Evolutionary conservation across 1,140 invertebrate species (phyloP).

Genomic region (Antheraea mylitta): DNA sequence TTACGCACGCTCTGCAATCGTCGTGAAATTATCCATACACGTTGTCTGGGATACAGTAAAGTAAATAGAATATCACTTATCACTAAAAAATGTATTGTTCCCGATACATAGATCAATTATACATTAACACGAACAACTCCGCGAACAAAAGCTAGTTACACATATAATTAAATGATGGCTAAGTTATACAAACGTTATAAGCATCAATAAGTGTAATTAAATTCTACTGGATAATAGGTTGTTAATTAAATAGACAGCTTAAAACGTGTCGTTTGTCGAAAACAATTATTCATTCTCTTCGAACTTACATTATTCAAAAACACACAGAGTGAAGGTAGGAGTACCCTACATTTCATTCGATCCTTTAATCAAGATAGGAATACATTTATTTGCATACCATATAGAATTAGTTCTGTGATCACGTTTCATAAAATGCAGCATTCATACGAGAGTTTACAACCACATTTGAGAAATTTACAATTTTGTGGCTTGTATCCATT

Average conservation of each 20-base stretch:
- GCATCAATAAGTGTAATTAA: neutral
- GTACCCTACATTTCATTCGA: neutral
- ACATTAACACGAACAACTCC: too few species aligned
- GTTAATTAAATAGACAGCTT: neutral
- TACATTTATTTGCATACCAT: neutral
- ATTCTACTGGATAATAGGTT: neutral
- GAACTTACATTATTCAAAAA: neutral
- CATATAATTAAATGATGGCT: neutral
- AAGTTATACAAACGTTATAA: neutral
- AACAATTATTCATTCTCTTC: neutral
- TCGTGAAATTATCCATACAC: too few species aligned
- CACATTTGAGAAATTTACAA: slow-evolving; percentile 42
- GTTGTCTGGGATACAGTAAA: too few species aligned
- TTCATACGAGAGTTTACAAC: slow-evolving; percentile 37
- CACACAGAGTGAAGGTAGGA: neutral
- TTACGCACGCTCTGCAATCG: too few species aligned
- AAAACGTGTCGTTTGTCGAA: neutral
- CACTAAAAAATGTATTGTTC: too few species aligned
- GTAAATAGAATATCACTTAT: too few species aligned
- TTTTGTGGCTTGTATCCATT: slow-evolving; percentile 42
- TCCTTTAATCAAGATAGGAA: neutral
- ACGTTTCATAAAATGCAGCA: neutral
- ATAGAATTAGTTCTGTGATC: neutral
- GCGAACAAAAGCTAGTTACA: neutral
- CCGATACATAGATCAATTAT: too few species aligned